Conservation (phyloP, 2,888 invertebrate genomes). For the Caenorhabditis zanzibari region DNA sequence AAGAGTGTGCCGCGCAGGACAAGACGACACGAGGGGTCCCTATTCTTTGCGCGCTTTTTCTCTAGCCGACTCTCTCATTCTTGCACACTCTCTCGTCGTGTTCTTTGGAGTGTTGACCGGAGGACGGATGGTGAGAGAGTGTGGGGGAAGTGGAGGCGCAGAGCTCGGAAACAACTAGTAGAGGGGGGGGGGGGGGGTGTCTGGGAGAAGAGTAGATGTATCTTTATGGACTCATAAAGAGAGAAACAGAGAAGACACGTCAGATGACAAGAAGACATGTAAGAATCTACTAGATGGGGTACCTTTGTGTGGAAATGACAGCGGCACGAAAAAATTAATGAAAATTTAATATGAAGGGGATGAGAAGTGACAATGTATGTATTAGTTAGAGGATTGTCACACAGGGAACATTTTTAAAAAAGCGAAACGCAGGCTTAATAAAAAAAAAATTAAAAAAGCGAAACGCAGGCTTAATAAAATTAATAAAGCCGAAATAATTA, state of each 20-base stretch:
- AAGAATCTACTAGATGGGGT: not conserved
- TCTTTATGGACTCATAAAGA: constrained; percentile 15
- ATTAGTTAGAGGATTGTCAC: not conserved
- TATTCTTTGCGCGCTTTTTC: not conserved
- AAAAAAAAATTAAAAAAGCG: too few relatives aligned
- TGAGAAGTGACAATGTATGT: too few relatives aligned
- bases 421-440: too few relatives aligned
- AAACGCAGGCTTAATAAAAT: too few relatives aligned
- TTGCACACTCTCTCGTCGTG: not conserved
- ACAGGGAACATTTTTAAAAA: too few relatives aligned
- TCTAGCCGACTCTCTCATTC: not conserved
- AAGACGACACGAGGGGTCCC: not conserved
- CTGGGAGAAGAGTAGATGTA: not conserved
- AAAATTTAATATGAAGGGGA: not conserved
- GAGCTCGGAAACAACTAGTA: not conserved
- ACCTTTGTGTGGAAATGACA: not conserved
- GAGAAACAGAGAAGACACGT: not conserved
- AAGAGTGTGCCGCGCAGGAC: not conserved
- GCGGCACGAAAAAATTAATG: not conserved
- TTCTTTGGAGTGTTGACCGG: not conserved
- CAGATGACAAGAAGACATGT: not conserved
- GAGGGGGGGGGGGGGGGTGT: not conserved
- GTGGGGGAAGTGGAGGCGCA: not conserved
- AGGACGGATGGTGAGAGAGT: not conserved
- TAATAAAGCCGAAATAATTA: too few relatives aligned